Evolutionary conservation across 2,797 vertebrate genomes (phyloP).

Genomic region (Apodemus agrarius): DNA sequence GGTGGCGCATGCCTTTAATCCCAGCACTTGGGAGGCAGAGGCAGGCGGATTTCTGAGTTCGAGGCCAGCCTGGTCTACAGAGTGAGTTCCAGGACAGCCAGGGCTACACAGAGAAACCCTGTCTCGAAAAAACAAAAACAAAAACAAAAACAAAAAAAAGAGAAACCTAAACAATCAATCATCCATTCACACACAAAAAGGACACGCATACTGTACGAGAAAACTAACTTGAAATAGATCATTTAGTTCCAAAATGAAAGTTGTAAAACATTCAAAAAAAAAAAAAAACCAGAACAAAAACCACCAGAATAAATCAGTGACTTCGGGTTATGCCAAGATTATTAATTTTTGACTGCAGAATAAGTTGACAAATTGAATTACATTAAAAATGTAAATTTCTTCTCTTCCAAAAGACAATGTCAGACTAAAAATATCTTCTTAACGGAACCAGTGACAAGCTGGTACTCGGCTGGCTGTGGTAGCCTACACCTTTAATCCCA

Average conservation of each 20-base stretch:
- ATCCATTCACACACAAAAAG: neutral
- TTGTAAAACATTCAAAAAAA: neutral
- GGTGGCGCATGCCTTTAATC: no score
- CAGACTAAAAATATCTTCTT: slow-evolving; percentile 33
- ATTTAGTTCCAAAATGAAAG: neutral
- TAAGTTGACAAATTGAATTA: neutral
- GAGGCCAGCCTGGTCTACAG: no score
- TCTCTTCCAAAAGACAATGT: neutral
- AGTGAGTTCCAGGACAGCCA: no score
- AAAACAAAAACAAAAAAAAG: no score
- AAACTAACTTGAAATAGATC: neutral
- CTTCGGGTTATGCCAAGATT: neutral
- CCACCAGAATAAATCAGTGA: neutral
- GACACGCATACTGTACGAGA: neutral
- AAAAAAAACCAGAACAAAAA: neutral
- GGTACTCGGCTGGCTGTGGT: neutral
- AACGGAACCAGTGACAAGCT: neutral
- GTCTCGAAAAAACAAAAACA: no score
- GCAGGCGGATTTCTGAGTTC: no score
- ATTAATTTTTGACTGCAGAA: neutral
- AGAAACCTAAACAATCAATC: neutral
- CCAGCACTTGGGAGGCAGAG: no score
- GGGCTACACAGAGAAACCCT: no score
- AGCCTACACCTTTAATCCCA: neutral
- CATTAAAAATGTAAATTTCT: slow-evolving; percentile 47